phyloP scores from a whole-genome alignment of 2,113 vertebrate species.

The Tonatia bakeri region DNA sequence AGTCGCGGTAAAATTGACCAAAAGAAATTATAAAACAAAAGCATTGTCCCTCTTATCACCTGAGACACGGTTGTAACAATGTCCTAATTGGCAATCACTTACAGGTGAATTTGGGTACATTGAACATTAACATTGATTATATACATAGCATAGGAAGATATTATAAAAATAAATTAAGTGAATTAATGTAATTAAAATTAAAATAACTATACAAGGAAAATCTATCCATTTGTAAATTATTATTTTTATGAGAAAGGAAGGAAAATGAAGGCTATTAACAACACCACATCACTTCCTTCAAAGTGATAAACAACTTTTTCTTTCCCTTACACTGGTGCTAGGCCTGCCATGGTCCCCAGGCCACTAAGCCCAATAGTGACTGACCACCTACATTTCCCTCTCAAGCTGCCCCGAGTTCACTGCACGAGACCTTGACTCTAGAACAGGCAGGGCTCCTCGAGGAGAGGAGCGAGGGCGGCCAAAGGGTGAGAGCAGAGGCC shows the following conservation, averaged over 20 bases:
- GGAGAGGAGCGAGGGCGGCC: background rate
- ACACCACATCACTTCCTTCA: slow-evolving; percentile 27
- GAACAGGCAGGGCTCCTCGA: background rate
- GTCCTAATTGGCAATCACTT: slow-evolving; percentile 52
- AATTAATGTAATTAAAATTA: background rate
- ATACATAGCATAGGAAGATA: background rate
- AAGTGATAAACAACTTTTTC: background rate
- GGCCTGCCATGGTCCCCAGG: background rate
- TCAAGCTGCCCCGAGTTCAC: accelerated
- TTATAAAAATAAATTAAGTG: background rate
- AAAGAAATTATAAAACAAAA: background rate
- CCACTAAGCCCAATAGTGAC: background rate
- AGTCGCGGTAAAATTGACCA: background rate
- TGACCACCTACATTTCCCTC: background rate
- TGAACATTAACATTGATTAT: slow-evolving; percentile 58
- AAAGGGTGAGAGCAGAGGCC: background rate
- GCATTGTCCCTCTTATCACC: background rate
- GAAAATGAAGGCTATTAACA: background rate
- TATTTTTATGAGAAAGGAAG: background rate
- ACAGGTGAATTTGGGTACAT: slow-evolving; percentile 38
- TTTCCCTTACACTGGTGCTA: background rate
- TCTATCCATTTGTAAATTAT: background rate
- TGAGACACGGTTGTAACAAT: slow-evolving; percentile 45
- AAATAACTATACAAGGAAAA: slow-evolving; percentile 35
- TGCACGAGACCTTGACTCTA: background rate